Conservation (phyloP, 53 echinoderm and acorn worm genomes). For the Zoroaster sp. region DNA sequence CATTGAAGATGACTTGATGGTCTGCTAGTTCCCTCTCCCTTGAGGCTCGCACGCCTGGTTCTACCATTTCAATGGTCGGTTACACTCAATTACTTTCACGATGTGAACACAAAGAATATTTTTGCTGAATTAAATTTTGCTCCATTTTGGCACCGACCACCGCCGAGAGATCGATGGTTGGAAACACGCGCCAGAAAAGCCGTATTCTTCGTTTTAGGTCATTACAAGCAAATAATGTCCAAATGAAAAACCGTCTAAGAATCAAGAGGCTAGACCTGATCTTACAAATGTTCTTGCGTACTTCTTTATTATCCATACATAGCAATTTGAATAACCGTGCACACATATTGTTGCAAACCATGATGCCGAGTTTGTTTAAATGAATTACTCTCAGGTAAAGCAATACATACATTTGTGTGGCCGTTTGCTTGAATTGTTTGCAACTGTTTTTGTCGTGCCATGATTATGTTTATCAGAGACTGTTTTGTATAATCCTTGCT, state of each 20-base stretch:
- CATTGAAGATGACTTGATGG: not conserved
- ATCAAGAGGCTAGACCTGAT: not conserved
- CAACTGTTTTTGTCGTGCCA: too few species aligned
- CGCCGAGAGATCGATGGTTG: constrained; percentile 23
- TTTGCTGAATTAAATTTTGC: constrained; percentile 28
- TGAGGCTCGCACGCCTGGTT: not conserved
- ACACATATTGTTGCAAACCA: too few species aligned
- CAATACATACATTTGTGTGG: too few species aligned
- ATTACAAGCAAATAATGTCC: not conserved
- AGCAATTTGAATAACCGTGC: too few species aligned
- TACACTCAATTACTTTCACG: constrained; percentile 52
- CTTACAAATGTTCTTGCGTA: not conserved
- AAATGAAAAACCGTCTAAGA: not conserved
- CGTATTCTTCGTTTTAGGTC: not conserved
- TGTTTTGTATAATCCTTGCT: too few species aligned
- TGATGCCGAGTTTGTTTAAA: too few species aligned
- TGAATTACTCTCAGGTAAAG: too few species aligned
- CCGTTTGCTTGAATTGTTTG: too few species aligned
- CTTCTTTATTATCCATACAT: too few species aligned
- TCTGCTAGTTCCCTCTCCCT: not conserved
- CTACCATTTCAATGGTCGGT: constrained; percentile 39
- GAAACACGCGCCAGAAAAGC: not conserved
- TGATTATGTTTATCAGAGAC: too few species aligned
- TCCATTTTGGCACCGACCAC: constrained; percentile 2
- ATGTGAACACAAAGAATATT: constrained; percentile 25